Base-by-base conservation (phyloP, 2,113 vertebrate species). In the Dermatemys mawii region DNA sequence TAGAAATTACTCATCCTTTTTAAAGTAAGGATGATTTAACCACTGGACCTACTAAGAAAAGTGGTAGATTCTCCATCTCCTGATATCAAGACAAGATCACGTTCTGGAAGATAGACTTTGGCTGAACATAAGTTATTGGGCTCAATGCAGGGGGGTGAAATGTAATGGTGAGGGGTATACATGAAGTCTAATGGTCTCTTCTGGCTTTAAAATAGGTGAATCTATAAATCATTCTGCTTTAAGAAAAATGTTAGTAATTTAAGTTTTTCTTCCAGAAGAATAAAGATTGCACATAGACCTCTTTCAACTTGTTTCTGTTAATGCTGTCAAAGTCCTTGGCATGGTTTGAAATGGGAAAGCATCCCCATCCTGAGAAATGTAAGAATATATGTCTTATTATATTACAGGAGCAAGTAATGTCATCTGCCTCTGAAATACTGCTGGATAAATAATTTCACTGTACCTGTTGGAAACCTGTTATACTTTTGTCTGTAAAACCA, bases 131-230 rank as follows among this genome's bases (percentile, higher is more conserved):
- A 78, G 90, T 76, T 84, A 51, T 76, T 76, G 63, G 60, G 48
- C 81, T 87, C 78, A 83, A 35, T 63, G 13, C 12, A 92, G 83
- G 92, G 87, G 87, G 92, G 83, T 55, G 29, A 35, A 84, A 96
- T 44, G 60, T 92, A 93, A 89, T 93, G 81, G 22, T 46, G 60
- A 90, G 38, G 70, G 32, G 7, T 55, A 38, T 11, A 86, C 78
- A 51, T 38, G 78, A 57, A 76, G 90, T 67, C 17, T 67, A 88
- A 92, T 92, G 0, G 86, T 90, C 85, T 94, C 12, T 79, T 14
- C 11, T 2, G 51, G 6, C 60, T 17, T n/a, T 67, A 67, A 67
- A n/a, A 67, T 9, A 32, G 21, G 60, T n/a, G 60, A 67, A n/a
- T 67, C 60, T 19, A n/a, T 67, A 75, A 26, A 26, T 75, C 41